phyloP scores from a whole-genome alignment of 2,797 vertebrate species.

The Aulostomus chinensis region DNA sequence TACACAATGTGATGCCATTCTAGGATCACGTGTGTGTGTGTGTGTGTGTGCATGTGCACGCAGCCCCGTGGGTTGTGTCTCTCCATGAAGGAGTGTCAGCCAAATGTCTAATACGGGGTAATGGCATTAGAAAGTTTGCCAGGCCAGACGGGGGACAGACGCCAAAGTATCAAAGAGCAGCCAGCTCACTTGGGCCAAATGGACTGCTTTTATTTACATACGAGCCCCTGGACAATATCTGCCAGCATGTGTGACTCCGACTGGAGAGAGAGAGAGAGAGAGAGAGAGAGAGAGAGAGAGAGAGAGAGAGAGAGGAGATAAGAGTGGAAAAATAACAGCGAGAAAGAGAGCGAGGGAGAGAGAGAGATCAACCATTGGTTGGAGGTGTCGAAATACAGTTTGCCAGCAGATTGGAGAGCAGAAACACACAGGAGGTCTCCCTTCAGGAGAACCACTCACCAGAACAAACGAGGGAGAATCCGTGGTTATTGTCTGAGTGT shows the following conservation, averaged over 20 bases:
- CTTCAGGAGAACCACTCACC: conserved; percentile 16
- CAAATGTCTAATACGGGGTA: conserved; percentile 73
- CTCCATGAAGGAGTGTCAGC: conserved; percentile 48
- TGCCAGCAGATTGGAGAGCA: no score
- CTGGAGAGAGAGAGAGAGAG: background rate
- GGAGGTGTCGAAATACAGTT: no score
- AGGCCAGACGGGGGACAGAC: conserved; percentile 38
- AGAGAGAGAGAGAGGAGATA: background rate
- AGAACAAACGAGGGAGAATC: conserved; percentile 42
- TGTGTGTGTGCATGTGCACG: background rate
- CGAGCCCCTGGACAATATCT: conserved; percentile 49
- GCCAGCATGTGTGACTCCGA: conserved; percentile 39
- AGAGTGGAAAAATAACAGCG: no score
- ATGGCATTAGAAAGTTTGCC: conserved; percentile 69
- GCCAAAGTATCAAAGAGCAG: conserved; percentile 57
- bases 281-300: conserved; percentile 15
- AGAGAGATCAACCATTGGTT: no score
- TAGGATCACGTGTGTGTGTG: background rate
- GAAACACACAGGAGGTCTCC: background rate
- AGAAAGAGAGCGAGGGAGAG: no score
- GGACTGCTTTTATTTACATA: conserved; percentile 63
- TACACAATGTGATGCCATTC: background rate
- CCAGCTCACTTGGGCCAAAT: conserved; percentile 55
- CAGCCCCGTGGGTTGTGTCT: conserved; percentile 19
- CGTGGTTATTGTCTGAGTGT: conserved; percentile 33